Evolutionary conservation across 2,797 vertebrate species (phyloP).

Genomic region (Bovichtus diacanthus): DNA sequence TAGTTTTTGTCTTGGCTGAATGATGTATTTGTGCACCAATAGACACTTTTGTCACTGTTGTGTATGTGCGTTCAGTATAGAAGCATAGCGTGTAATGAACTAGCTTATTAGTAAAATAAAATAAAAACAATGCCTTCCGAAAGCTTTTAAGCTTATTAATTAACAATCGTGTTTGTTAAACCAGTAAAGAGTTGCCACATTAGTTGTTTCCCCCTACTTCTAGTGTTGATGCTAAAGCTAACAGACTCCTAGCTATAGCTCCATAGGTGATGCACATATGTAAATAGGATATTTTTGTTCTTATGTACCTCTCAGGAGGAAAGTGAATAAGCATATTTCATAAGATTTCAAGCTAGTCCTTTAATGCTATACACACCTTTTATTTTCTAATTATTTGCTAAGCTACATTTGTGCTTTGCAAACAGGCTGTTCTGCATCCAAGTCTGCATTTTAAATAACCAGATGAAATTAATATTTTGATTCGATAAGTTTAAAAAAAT

Average conservation of each 20-base stretch:
- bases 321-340: neutral
- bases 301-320: neutral
- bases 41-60: neutral
- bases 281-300: neutral
- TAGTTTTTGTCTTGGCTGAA: neutral
- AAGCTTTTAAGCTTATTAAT: neutral
- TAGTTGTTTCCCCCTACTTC: neutral
- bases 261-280: neutral
- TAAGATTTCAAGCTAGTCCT: neutral
- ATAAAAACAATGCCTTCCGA: too few species aligned
- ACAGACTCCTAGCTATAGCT: neutral
- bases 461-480: neutral
- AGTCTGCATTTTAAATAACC: neutral
- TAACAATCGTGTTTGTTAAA: neutral
- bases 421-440: neutral
- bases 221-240: neutral
- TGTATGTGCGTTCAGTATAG: neutral
- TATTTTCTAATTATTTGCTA: neutral
- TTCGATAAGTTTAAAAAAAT: neutral
- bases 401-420: neutral
- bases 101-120: too few species aligned
- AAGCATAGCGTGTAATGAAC: neutral
- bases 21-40: neutral
- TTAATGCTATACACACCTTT: neutral
- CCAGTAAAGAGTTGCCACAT: neutral